Conservation (phyloP, 2,113 vertebrate species). For the Montifringilla adamsi region DNA sequence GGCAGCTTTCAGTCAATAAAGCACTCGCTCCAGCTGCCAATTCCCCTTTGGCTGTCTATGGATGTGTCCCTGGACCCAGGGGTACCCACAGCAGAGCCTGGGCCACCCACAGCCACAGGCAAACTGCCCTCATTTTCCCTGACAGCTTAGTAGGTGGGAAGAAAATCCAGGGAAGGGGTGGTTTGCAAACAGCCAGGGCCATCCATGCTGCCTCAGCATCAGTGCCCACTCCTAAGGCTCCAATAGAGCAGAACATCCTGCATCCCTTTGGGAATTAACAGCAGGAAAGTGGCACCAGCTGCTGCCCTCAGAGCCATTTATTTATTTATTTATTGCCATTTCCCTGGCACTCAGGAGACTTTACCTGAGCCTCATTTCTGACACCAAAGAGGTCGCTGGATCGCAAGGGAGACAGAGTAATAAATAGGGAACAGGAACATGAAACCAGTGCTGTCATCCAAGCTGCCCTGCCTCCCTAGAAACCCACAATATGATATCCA, state of each 20-base stretch:
- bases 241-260: background rate
- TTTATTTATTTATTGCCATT: background rate
- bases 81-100: background rate
- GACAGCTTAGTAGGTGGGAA: background rate
- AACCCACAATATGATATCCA: background rate
- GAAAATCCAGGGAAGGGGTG: background rate
- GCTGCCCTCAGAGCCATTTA: background rate
- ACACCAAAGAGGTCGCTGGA: background rate
- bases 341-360: background rate
- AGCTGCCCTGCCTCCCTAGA: background rate
- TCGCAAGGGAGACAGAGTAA: background rate
- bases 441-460: background rate
- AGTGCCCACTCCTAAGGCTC: background rate
- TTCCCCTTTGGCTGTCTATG: background rate
- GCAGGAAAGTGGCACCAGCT: background rate
- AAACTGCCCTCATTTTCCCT: background rate
- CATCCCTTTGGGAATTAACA: background rate
- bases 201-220: accelerated
- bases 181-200: background rate
- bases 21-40: background rate
- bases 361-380: background rate
- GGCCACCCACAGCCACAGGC: background rate
- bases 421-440: background rate
- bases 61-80: background rate
- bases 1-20: background rate